Evolutionary conservation across 2,113 vertebrate genomes (phyloP).

Genomic region (Xenopus borealis): DNA sequence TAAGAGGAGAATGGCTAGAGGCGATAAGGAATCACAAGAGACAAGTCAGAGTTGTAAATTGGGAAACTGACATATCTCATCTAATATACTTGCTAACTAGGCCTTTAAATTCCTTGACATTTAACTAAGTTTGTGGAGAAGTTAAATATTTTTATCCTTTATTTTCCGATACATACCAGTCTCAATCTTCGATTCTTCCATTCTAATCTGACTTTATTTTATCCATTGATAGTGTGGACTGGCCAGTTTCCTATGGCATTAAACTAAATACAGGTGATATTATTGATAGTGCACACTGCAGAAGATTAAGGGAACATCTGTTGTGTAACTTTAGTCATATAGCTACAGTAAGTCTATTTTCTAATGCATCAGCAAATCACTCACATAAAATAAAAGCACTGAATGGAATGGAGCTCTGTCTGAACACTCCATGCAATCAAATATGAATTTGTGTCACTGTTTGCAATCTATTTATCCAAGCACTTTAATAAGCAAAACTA

Average conservation of each 20-base stretch:
- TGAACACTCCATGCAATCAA: neutral
- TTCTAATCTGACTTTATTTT: slow-evolving; percentile 53
- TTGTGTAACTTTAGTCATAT: too few species aligned
- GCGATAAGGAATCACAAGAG: slow-evolving; percentile 92
- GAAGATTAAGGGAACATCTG: too few species aligned
- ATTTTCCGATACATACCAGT: slow-evolving; percentile 65
- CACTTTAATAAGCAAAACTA: too few species aligned
- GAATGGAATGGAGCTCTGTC: neutral
- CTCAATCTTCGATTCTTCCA: slow-evolving; percentile 48
- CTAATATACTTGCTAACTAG: slow-evolving; percentile 98
- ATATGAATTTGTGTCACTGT: slow-evolving; percentile 7
- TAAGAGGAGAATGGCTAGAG: slow-evolving; percentile 98
- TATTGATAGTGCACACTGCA: too few species aligned
- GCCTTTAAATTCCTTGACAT: slow-evolving; percentile 98
- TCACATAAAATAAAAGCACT: too few species aligned
- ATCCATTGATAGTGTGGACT: slow-evolving; percentile 3
- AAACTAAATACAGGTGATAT: too few species aligned
- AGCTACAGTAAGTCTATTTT: too few species aligned
- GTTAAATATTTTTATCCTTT: slow-evolving; percentile 74
- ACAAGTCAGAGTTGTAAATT: slow-evolving; percentile 93
- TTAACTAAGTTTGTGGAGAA: slow-evolving; percentile 80
- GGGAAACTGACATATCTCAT: slow-evolving; percentile 98
- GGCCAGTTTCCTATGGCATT: neutral
- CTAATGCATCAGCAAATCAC: too few species aligned
- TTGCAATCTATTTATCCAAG: neutral